Conservation (phyloP, 2,113 vertebrate genomes). For the Melanerpes aurifrons region DNA sequence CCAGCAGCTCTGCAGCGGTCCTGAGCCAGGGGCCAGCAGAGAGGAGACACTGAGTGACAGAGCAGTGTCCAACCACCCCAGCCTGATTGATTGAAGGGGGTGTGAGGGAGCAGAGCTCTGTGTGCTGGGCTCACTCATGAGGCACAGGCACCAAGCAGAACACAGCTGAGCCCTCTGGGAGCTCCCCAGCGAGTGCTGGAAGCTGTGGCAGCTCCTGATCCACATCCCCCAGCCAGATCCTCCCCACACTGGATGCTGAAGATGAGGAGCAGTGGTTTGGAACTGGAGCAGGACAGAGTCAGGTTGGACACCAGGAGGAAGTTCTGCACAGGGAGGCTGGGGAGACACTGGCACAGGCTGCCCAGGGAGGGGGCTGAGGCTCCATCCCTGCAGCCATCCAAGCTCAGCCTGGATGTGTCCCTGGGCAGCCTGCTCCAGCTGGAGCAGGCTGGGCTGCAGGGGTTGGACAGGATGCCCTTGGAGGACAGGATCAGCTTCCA, state of each 20-base stretch:
- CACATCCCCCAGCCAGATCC: neutral
- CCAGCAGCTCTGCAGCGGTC: neutral
- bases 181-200: neutral
- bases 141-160: neutral
- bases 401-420: too few relatives aligned
- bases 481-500: too few relatives aligned
- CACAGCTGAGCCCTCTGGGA: neutral
- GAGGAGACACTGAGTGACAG: neutral
- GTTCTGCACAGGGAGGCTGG: too few relatives aligned
- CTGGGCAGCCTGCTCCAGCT: too few relatives aligned
- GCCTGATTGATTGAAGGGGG: neutral
- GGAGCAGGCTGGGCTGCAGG: too few relatives aligned
- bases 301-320: too few relatives aligned
- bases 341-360: too few relatives aligned
- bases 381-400: too few relatives aligned
- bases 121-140: neutral
- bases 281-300: too few relatives aligned
- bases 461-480: too few relatives aligned
- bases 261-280: neutral
- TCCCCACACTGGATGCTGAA: slow-evolving; percentile 17
- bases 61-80: neutral
- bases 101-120: neutral
- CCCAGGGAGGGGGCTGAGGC: too few relatives aligned
- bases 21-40: neutral
- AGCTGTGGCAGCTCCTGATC: neutral